Evolutionary conservation across 2,113 vertebrate genomes (phyloP).

Genomic region (Psophia crepitans): DNA sequence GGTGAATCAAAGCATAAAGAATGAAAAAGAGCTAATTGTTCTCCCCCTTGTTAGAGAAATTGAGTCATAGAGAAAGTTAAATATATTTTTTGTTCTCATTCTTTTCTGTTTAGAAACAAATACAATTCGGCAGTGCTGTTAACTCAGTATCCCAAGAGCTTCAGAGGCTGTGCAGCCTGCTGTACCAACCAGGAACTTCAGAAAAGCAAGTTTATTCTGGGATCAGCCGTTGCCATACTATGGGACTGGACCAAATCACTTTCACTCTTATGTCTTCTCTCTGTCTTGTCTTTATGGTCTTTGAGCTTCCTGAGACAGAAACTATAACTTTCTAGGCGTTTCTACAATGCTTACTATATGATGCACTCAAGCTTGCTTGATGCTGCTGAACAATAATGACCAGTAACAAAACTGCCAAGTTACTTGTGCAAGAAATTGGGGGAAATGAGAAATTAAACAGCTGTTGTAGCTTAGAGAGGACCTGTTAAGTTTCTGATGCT

Average conservation of each 20-base stretch:
- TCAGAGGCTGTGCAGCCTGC: neutral
- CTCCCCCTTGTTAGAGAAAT: neutral
- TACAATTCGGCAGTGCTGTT: neutral
- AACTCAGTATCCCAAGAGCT: neutral
- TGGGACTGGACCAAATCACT: neutral
- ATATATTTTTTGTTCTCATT: neutral
- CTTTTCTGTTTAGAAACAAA: neutral
- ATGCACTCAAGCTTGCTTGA: neutral
- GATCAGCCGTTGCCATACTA: neutral
- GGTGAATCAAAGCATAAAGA: neutral
- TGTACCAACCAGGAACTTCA: neutral
- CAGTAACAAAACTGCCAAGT: neutral
- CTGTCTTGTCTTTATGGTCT: neutral
- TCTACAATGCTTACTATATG: rapidly evolving
- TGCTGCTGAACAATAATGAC: neutral
- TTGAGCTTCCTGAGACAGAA: neutral
- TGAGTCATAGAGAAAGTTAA: neutral
- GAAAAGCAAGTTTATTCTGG: neutral
- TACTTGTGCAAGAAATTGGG: neutral
- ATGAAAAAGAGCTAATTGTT: neutral
- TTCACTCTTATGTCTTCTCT: neutral
- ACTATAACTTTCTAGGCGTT: neutral
- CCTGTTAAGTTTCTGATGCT: neutral
- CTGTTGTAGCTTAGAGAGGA: neutral
- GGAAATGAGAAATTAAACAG: neutral